These are phyloP conservation scores for Cheilosia grossa DNA, from an alignment of 2,888 invertebrate genomes.

Conservation along the genomic window DNA sequence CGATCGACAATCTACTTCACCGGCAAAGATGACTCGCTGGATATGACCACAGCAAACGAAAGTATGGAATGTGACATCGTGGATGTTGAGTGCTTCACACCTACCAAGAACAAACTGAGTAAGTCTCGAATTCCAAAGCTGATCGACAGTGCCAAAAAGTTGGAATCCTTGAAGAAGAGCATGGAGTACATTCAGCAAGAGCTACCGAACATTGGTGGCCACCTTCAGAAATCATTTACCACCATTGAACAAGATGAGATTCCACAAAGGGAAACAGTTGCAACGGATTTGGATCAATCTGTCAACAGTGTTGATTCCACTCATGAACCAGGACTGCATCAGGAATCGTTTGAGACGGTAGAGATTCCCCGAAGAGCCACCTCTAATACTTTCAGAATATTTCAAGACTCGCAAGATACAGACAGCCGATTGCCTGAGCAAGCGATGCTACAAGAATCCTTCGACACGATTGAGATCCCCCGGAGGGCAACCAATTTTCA, in stretches of 20 bases:
- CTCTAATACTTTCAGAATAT: too few species aligned
- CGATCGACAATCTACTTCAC: slow-evolving; percentile 27
- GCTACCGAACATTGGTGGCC: slow-evolving; percentile 40
- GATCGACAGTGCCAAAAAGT: slow-evolving; percentile 64
- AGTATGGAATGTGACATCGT: background rate
- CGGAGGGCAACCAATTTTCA: slow-evolving; percentile 46
- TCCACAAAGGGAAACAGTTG: background rate
- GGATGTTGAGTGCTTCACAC: slow-evolving; percentile 22
- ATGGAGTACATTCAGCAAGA: slow-evolving; percentile 54
- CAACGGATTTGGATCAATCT: background rate
- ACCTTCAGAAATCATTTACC: background rate
- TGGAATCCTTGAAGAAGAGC: slow-evolving; percentile 55
- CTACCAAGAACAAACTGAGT: slow-evolving; percentile 31
- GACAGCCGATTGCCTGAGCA: background rate
- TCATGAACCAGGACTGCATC: background rate
- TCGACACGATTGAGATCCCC: slow-evolving; percentile 35
- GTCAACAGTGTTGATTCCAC: background rate
- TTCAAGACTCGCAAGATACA: slow-evolving; percentile 13
- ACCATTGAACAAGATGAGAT: background rate
- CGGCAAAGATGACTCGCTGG: slow-evolving; percentile 33
- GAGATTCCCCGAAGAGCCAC: background rate
- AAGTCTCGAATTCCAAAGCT: slow-evolving; percentile 63
- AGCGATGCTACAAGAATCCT: slow-evolving; percentile 2
- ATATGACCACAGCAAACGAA: slow-evolving; percentile 21
- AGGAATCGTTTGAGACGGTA: slow-evolving; percentile 15